Base-by-base conservation (phyloP, 2,888 invertebrate species). In the Brachypalpus laphriformis region DNA sequence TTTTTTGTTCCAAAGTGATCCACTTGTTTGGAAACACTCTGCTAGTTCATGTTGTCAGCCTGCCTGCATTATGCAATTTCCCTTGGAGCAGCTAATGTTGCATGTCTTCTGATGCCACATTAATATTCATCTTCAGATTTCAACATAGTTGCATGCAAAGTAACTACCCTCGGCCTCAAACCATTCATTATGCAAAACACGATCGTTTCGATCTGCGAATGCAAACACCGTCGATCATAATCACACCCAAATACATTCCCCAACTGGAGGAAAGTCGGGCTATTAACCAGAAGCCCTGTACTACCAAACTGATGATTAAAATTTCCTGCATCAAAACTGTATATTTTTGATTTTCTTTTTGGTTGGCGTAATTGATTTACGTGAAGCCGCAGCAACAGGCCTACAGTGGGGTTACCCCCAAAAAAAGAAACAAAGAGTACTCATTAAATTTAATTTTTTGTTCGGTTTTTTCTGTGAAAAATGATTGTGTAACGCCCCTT, bases 401-500 rank as follows among this genome's bases (percentile, higher is more conserved):
- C 72, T 66, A 74, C 25, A 34, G 49, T 66, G 47, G 70, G 61
- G 59, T 20, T 61, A 45, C 42, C 40, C 63, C 16, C 16, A 7
- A 28, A 28, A n/a, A 54, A 45, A 37, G 11, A 63, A 57, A 72
- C 66, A 56, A 74, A 56, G 28, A 31, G 45, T 20, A 18, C 56
- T 57, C 75, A 81, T 75, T 75, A 80, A 72, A 66, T 22, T 66
- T 57, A 59, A 71, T 34, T 70, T 51, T 66, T 57, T 76, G 47
- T 61, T 71, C 45, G n/a, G 25, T 51, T 77, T 51, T 59, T n/a
- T n/a, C n/a, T 66, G 42, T 57, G 45, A 81, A 76, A 75, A 75
- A 85, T 85, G 47, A 81, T 81, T 75, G 65, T 37, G 45, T 71
- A 59, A 81, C 85, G 81, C 85, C 75, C 63, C 47, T 40, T 25